Conservation (phyloP, 2,888 invertebrate genomes). For the Synergus laeviventris region DNA sequence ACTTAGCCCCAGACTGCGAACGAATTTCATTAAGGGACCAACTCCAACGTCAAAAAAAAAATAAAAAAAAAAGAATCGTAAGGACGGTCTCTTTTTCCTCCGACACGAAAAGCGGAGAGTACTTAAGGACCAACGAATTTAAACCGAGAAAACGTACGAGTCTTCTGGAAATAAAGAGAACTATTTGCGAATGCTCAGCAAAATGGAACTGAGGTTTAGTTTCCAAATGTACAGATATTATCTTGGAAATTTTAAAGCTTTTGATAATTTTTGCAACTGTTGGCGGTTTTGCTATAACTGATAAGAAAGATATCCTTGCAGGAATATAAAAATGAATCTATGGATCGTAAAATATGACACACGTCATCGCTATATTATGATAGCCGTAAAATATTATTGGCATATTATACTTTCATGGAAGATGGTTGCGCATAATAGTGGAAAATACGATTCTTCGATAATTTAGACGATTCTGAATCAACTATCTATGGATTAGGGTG, state of each 20-base stretch:
- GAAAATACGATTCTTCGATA: slow-evolving; percentile 1
- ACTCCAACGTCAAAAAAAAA: slow-evolving; percentile 57
- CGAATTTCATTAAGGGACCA: slow-evolving; percentile 61
- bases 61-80: slow-evolving; percentile 53
- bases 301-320: slow-evolving; percentile 7
- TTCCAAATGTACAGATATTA: neutral
- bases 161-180: slow-evolving; percentile 14
- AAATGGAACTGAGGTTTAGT: too few species aligned
- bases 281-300: neutral
- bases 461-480: too few species aligned
- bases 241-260: neutral
- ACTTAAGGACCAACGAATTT: slow-evolving; percentile 13
- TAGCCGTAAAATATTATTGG: slow-evolving; percentile 29
- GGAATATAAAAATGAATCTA: slow-evolving; percentile 11
- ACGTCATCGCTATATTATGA: neutral
- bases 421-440: slow-evolving; percentile 7
- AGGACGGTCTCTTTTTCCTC: slow-evolving; percentile 43
- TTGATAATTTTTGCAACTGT: neutral
- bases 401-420: slow-evolving; percentile 1
- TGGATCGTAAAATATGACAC: slow-evolving; percentile 1
- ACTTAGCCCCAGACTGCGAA: slow-evolving; percentile 44
- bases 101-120: slow-evolving; percentile 37
- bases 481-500: too few species aligned
- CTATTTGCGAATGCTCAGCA: neutral
- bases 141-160: slow-evolving; percentile 37